Percentiles rank a stretch among this genome's conserved stretches.
Conservation (phyloP, 2,113 vertebrate genomes). For the Ptilonorhynchus violaceus region DNA sequence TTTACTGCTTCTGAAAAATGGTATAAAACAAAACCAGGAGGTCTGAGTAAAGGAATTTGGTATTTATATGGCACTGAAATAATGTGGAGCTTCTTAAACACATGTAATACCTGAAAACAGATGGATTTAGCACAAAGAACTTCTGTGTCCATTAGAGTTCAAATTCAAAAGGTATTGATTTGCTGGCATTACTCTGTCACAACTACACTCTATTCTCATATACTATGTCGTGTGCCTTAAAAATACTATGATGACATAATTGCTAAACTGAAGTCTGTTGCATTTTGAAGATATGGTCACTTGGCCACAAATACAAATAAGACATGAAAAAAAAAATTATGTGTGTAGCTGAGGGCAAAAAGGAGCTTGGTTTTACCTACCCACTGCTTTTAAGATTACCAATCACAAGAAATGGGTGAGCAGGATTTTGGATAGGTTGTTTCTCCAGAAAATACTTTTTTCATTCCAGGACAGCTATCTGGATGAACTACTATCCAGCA, state of each 20-base stretch:
- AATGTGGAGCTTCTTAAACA: background rate
- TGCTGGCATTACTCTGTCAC: background rate
- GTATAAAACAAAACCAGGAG: background rate
- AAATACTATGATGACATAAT: background rate
- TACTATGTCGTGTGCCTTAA: background rate
- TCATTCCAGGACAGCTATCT: background rate
- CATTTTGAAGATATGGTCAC: background rate
- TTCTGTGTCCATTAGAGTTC: background rate
- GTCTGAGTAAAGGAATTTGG: background rate
- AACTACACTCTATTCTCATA: background rate
- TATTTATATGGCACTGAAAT: background rate
- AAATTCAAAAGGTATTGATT: background rate
- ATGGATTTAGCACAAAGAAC: background rate
- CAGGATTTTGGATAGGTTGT: background rate
- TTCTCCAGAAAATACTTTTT: background rate
- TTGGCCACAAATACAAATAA: background rate
- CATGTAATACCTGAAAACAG: background rate
- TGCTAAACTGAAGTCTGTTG: background rate
- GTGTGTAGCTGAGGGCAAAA: background rate
- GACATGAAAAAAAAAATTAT: background rate
- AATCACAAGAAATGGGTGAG: background rate
- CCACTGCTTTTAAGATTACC: background rate
- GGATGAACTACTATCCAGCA: background rate
- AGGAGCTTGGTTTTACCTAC: background rate
- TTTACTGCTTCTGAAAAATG: background rate